Percentiles rank a stretch among this genome's conserved stretches.
Evolutionary conservation across 92 coral and sea anemone genomes (phyloP).

Genomic region (Micromussa lordhowensis): DNA sequence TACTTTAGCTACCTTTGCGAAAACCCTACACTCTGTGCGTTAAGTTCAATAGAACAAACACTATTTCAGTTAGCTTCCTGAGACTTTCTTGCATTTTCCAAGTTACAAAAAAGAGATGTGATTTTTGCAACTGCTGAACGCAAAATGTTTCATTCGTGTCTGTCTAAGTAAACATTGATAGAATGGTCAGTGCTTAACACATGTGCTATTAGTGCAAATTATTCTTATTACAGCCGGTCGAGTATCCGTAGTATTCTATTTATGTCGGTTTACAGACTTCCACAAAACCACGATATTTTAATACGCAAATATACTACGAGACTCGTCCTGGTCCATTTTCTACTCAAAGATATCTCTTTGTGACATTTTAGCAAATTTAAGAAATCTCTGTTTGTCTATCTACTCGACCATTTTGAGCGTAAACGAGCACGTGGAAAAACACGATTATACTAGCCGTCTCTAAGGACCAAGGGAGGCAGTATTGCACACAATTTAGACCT

Average conservation of each 20-base stretch:
- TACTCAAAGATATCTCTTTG: not conserved
- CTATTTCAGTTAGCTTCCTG: not conserved
- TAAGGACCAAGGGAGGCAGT: too few species aligned
- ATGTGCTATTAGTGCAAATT: not conserved
- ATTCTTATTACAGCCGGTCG: not conserved
- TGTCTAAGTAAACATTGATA: not conserved
- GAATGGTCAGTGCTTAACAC: not conserved
- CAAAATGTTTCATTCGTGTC: not conserved
- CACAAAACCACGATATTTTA: not conserved
- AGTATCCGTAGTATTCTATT: not conserved
- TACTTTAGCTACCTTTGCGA: not conserved
- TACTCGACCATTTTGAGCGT: conserved; percentile 4
- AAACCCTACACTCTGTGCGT: not conserved
- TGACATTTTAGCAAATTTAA: not conserved
- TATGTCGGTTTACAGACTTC: not conserved
- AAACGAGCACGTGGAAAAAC: conserved; percentile 18
- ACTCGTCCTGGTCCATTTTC: not conserved
- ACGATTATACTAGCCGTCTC: too few species aligned
- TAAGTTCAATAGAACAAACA: not conserved
- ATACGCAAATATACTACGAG: not conserved
- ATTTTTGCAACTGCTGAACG: not conserved
- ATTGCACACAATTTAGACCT: too few species aligned
- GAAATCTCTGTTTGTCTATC: not conserved
- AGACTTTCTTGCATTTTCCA: not conserved
- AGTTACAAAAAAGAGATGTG: not conserved